Evolutionary conservation across 2,888 invertebrate species (phyloP), one percentile per base, ranked within the genome.

Genomic region (Macropis europaea): DNA sequence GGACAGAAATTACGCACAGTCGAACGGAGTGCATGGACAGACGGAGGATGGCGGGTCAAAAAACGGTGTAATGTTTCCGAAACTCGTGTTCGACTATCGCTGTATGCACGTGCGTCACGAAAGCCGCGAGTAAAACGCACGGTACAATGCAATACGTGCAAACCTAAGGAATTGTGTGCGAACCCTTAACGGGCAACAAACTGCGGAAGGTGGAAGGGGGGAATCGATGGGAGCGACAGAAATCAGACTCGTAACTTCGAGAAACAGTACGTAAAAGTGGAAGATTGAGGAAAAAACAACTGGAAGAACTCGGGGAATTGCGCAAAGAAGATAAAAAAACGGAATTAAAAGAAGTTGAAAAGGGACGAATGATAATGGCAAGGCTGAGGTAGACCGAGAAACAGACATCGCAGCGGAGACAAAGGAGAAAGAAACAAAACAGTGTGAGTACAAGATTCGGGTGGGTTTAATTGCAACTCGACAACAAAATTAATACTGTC

Each of bases 151-250:
- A 50, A 68, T 70, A 71, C 53, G 64, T 50, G 63, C 60, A 73
- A 54, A 73, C 67, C 47, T 42, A 42, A 69, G 53, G 42, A 62
- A 63, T 71, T 69, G 73, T 73, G 71, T 76, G 64, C 76, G 56
- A 45, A 40, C 64, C 59, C 56, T 73, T 73, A 67, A 61, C 36
- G 54, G 71, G 62, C 68, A 78, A 76, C 67, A 73, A 75, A 80
- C 73, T 69, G 53, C 19, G 36, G 64, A 42, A 28, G 54, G 26
- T 52, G 62, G 17, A 43, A 15, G 13, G 15, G 43, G 30, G 40
- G 61, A 48, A 15, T 38, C 13, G 28, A 38, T 24, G 43, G 42
- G 61, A 50, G 45, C 40, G 48, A 53, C 59, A 53, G 43, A 61
- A 40, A 22, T n/a, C 9, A 56, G 28, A 38, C 40, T 3, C 17